phyloP scores from a whole-genome alignment of 1,140 invertebrate species.

The Cotesia vestalis region DNA sequence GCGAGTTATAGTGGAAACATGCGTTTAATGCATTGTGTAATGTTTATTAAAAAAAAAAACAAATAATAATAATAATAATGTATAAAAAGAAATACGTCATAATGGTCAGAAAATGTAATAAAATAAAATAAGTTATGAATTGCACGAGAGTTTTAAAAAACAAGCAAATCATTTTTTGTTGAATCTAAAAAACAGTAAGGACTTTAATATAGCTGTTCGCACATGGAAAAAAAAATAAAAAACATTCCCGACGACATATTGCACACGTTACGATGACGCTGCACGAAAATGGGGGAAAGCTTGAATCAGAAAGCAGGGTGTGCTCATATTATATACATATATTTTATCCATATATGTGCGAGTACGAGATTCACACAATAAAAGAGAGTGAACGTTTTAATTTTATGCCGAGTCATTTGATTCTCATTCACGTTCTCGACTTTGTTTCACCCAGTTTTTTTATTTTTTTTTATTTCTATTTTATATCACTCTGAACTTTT shows the following conservation, averaged over 20 bases:
- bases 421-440: constrained; percentile 24
- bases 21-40: too few relatives aligned
- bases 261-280: constrained; percentile 5
- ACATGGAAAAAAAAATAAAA: constrained; percentile 1
- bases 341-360: background rate
- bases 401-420: constrained; percentile 23
- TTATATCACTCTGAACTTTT: background rate
- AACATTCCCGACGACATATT: constrained; percentile 1
- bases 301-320: constrained; percentile 11
- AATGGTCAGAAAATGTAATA: too few relatives aligned
- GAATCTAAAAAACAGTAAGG: too few relatives aligned
- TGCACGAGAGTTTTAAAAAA: too few relatives aligned
- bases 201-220: constrained; percentile 1
- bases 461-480: background rate
- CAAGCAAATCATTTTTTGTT: too few relatives aligned
- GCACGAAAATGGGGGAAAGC: constrained; percentile 1
- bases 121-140: too few relatives aligned
- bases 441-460: constrained; percentile 9
- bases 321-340: background rate
- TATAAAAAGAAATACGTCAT: too few relatives aligned
- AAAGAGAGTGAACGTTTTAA: constrained; percentile 24
- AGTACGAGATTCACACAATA: background rate
- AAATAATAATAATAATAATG: too few relatives aligned
- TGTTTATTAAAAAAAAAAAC: too few relatives aligned
- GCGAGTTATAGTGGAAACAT: too few relatives aligned